Conservation (phyloP, 2,888 invertebrate genomes). For the Lordiphosa fenestrarum region DNA sequence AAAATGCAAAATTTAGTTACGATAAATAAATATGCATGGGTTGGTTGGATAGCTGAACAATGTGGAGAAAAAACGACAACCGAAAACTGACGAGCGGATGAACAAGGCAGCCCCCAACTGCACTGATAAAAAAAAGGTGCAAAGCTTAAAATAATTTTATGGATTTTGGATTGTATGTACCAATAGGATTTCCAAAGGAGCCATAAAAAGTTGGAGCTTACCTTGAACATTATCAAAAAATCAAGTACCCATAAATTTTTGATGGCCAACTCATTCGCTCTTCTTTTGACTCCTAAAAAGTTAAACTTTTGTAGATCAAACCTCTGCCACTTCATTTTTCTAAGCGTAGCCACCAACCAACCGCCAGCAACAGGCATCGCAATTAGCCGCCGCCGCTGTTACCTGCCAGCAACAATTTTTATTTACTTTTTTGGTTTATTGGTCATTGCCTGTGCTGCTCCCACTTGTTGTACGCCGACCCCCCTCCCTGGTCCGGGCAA, state of each 20-base stretch:
- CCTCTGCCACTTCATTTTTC: no score
- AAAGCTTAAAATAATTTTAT: no score
- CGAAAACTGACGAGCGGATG: constrained; percentile 67
- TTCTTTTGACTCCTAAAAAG: no score
- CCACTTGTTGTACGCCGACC: not conserved
- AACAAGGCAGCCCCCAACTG: constrained; percentile 37
- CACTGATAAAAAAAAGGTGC: not conserved
- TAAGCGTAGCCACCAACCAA: constrained; percentile 19
- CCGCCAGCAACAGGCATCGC: constrained; percentile 37
- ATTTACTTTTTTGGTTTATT: constrained; percentile 57
- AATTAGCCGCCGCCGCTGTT: constrained; percentile 47
- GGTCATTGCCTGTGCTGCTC: constrained; percentile 34
- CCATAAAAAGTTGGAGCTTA: no score
- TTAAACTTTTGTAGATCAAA: no score
- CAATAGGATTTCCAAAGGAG: no score
- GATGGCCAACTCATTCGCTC: no score
- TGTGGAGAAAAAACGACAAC: constrained; percentile 53
- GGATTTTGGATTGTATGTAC: no score
- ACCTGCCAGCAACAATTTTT: constrained; percentile 42
- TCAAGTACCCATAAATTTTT: no score
- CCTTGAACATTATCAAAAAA: no score
- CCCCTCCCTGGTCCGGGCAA: constrained; percentile 51
- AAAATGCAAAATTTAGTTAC: constrained; percentile 66
- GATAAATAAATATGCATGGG: constrained; percentile 70
- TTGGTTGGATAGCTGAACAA: constrained; percentile 45